These are phyloP conservation scores for Mnemiopsis leidyi DNA, from an alignment of 37 sponge, comb jelly and placozoan species.

Conservation along the genomic window DNA sequence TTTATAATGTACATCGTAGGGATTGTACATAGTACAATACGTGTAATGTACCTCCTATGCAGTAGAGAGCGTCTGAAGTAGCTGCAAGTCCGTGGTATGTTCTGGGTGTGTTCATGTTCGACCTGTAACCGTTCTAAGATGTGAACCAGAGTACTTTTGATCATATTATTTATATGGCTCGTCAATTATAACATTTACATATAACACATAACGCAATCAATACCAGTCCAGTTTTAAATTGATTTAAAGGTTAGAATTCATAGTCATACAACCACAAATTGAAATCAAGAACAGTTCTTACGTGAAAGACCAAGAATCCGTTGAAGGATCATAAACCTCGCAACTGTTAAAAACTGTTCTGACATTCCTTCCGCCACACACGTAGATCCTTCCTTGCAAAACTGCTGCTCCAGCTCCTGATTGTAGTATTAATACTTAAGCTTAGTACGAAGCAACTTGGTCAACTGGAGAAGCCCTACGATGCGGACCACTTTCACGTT, in stretches of 20 bases:
- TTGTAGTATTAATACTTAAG: no score
- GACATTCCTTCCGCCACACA: conserved; percentile 57
- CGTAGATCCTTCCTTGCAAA: background rate
- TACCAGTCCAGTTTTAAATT: background rate
- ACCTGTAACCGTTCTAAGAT: background rate
- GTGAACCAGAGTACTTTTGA: background rate
- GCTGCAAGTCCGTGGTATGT: conserved; percentile 52
- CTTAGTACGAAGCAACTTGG: no score
- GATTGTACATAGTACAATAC: background rate
- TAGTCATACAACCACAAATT: no score
- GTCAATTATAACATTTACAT: background rate
- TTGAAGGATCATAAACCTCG: background rate
- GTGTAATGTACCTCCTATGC: background rate
- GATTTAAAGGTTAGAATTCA: no score
- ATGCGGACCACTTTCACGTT: no score
- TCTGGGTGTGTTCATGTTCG: conserved; percentile 41
- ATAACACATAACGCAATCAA: background rate
- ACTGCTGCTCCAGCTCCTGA: conserved; percentile 57
- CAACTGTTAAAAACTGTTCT: background rate
- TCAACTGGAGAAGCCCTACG: no score
- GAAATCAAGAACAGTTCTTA: no score
- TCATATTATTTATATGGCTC: no score
- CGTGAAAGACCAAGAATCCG: background rate
- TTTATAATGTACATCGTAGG: no score
- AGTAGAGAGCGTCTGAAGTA: conserved; percentile 29